Evolutionary conservation across 2,113 vertebrate genomes (phyloP), one percentile per base, ranked within the genome.

Genomic region (Solea senegalensis): DNA sequence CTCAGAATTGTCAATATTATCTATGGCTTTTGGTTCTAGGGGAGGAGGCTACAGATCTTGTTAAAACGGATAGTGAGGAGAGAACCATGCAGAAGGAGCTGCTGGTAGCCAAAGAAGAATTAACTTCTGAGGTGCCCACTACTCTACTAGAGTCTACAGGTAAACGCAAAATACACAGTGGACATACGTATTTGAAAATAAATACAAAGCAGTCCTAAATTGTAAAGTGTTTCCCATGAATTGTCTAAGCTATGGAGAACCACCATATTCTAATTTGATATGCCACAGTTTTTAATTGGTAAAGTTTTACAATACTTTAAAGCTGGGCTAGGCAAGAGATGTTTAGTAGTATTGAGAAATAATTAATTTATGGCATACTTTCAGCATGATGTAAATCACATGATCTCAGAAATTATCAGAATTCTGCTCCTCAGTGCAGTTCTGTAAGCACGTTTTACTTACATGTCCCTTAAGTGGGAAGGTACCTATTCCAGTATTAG

Each of bases 101-200:
- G 9, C 63, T 68, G 46, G 75, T 65, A 21, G 76, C 78, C 65
- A 75, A 34, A 16, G 44, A 81, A 69, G 76, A 51, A 43, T 59
- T 53, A 26, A 55, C 57, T 41, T 55, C 75, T 41, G 84, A 90
- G 50, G 21, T 41, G 6, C 55, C 65, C 21, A 4, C 78, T 48
- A 55, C 59, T 67, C 40, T 46, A 27, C 40, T 40, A 7, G 13
- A 71, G 64, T 76, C 79, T 76, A 66, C 74, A 81, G 91, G 93
- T 94, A 89, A 78, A 80, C 61, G 12, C 41, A 34, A n/a, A 72
- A 63, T 8, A 10, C 51, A 67, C 5, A 48, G 9, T 61, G n/a
- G 14, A 69, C 58, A n/a, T 46, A 59, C 2, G 2, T 6, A 34
- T 71, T 71, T 80, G 10, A 65, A 74, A 40, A 74, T 62, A 74